Evolutionary conservation across 2,888 invertebrate species (phyloP), one percentile per base, ranked within the genome.

Genomic region (Ryuthela nishihirai): DNA sequence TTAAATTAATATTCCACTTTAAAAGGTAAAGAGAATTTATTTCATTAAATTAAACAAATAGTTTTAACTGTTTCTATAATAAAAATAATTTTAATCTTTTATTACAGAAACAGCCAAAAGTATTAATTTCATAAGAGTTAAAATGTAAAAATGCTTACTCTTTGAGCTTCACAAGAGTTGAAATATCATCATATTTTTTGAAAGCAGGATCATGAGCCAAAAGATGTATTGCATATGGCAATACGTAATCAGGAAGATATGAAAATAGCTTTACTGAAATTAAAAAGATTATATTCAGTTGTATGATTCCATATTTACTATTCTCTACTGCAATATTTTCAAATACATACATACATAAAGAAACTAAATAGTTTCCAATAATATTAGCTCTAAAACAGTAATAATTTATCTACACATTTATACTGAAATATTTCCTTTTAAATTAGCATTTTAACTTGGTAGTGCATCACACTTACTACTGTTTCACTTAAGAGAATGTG

Each of bases 171-270:
- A 86, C 85, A 50, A 97, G 79, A 70, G 92, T 88, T 21, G 80
- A 77, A 17, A 86, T 79, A 71, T 90, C 87, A 69, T 86, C 83
- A 75, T 85, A 83, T 65, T 82, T 80, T 44, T 85, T 85, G 73
- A 87, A 89, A 67, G 83, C 82, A 5, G 91, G 88, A 76, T 93
- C 89, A 74, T 97, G 94, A n/a, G 95, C 88, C 56, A 98, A 80
- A 46, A 98, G 83, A 43, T 97, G 92, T 67, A 97, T 87, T n/a
- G 93, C 89, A 77, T 95, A 97, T 66, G 94, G 91, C 71, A 98
- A 78, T 85, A 94, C 93, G 74, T 95, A 97, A 78, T 98, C 98
- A 48, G 98, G 97, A 75, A 95, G 79, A 73, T 92, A 66, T 24
- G 70, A 18, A 34, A 48, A 52, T 32, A 64, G 25, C 26, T 61